A percentile compares a stretch with the other conserved stretches of the same genome.
phyloP scores from a whole-genome alignment of 2,888 invertebrate species.

The Acrobasis consociella region DNA sequence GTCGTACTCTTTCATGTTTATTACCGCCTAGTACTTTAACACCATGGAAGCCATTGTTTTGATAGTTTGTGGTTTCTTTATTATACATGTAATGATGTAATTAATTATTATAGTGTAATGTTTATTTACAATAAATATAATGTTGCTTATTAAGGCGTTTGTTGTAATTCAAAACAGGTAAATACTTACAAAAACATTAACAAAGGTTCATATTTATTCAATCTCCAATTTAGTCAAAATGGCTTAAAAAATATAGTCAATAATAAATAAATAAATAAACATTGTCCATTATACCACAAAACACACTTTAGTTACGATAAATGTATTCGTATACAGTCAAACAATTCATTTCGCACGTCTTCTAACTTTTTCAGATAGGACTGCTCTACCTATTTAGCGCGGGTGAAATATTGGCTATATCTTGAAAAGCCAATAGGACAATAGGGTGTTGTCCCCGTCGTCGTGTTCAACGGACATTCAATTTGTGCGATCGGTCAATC shows the following conservation, averaged over 20 bases:
- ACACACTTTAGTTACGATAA: conserved; percentile 29
- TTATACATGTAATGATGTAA: too few species aligned
- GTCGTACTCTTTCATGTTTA: conserved; percentile 52
- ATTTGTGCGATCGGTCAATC: conserved; percentile 77
- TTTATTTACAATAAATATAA: too few species aligned
- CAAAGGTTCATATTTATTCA: too few species aligned
- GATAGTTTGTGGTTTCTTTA: conserved; percentile 1
- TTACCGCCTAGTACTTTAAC: conserved; percentile 62
- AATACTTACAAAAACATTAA: too few species aligned
- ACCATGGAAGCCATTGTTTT: conserved; percentile 59
- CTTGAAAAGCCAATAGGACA: conserved; percentile 64
- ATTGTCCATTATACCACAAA: conserved; percentile 31
- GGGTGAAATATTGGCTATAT: conserved; percentile 66
- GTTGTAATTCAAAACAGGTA: too few species aligned
- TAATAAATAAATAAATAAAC: too few species aligned
- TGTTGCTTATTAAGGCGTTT: too few species aligned
- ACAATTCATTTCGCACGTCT: not conserved
- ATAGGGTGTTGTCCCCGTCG: conserved; percentile 59
- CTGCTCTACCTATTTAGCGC: conserved; percentile 44
- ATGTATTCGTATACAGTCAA: not conserved
- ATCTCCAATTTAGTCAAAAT: too few species aligned
- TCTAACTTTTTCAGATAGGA: not conserved
- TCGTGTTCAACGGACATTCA: conserved; percentile 71
- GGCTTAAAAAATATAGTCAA: too few species aligned
- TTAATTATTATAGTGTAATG: too few species aligned